Evolutionary conservation across 2,113 vertebrate species (phyloP).

Genomic region (Empidonax traillii): DNA sequence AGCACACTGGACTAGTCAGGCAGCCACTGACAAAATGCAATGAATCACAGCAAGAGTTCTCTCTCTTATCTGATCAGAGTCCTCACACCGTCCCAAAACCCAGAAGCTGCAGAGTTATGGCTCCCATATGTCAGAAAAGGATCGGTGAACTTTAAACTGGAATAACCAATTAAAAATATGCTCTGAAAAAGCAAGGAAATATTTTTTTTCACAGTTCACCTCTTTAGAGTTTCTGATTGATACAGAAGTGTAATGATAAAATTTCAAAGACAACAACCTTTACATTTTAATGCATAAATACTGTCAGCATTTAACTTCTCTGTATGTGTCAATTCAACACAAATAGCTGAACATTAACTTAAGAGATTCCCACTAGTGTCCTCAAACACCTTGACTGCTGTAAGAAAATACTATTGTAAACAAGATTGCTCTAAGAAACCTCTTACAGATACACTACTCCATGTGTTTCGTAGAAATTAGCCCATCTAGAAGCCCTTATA

Average conservation of each 20-base stretch:
- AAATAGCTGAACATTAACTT: neutral
- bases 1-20: neutral
- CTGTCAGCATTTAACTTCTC: neutral
- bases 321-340: neutral
- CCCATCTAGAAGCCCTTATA: neutral
- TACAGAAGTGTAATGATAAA: neutral
- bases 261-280: neutral
- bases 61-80: conserved; percentile 29
- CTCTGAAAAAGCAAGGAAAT: neutral
- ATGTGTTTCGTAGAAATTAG: neutral
- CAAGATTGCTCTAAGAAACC: neutral
- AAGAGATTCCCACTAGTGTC: neutral
- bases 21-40: neutral
- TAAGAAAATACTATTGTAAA: neutral
- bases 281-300: neutral
- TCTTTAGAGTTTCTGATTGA: neutral
- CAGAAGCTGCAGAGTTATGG: neutral
- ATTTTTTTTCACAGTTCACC: neutral
- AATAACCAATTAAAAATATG: neutral
- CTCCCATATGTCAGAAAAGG: neutral
- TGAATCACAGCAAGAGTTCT: neutral
- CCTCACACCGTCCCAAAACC: neutral
- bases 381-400: neutral
- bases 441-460: neutral
- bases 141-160: neutral